Base-by-base conservation (phyloP, 2,797 vertebrate species). In the Enteromius viviparus region DNA sequence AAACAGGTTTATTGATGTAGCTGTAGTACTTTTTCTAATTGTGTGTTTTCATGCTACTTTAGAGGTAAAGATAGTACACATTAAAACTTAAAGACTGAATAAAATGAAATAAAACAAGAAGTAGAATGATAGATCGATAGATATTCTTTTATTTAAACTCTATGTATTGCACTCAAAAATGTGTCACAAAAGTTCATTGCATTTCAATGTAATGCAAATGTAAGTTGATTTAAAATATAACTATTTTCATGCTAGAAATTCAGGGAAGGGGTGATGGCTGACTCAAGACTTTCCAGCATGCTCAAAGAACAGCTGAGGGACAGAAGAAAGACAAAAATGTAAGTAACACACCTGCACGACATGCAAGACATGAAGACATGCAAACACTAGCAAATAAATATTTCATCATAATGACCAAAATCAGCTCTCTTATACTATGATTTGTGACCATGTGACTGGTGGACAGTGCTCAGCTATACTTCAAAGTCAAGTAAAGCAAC, bases 301-400 rank as follows among this genome's bases (percentile, higher is more conserved):
- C 89, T 95, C 17, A 96, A 90, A 87, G 97, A 99, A 58, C 96
- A 96, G 80, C 91, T 95, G 1, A 94, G 94, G 2, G 97, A 98
- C 4, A 89, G 95, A 42, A 93, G 96, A 81, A 92, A 91, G 88
- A 90, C 90, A 21, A 92, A 89, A 93, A 81, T 92, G 95, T 95
- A 92, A 90, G 85, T 90, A 51, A 34, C 8, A 70, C 51, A 76
- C 51, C 26, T 32, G 10, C 66, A n/a, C n/a, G n/a, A n/a, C n/a
- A n/a, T n/a, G n/a, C n/a, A n/a, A n/a, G n/a, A n/a, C n/a, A n/a
- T n/a, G 32, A 14, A 62, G 23, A 17, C 21, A 60, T 12, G 53
- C 4, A 75, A 14, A 42, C 58, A 80, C 6, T 26, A 40, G 10
- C 26, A 78, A 23, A 68, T 29, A 58, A 65, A 42, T 3, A 51